Evolutionary conservation across 23 tunicate species (phyloP).

Genomic region (Ascidia mentula): DNA sequence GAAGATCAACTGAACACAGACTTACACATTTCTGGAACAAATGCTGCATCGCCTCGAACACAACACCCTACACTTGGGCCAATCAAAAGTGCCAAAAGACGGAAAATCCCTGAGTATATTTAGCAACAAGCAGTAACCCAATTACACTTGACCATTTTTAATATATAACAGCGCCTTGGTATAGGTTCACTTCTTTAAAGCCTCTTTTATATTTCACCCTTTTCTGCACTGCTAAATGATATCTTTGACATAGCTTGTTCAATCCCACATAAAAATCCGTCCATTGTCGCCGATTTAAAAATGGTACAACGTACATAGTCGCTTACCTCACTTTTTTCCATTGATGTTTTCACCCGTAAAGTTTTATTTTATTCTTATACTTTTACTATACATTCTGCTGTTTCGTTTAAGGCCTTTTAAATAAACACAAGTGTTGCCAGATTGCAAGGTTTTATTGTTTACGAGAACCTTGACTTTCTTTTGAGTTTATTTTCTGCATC

Average conservation of each 20-base stretch:
- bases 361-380: not conserved
- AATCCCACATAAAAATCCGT: not conserved
- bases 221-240: not conserved
- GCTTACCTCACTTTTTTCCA: not conserved
- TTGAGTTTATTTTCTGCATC: not conserved
- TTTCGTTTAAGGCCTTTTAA: not conserved
- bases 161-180: not conserved
- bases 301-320: not conserved
- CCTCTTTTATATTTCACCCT: not conserved
- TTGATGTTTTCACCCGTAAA: not conserved
- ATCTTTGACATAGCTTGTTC: not conserved
- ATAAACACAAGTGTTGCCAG: not conserved
- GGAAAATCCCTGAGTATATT: constrained; percentile 52
- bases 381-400: not conserved
- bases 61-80: constrained; percentile 41
- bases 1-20: constrained; percentile 70
- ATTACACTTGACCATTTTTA: not conserved
- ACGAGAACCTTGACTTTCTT: not conserved
- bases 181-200: not conserved
- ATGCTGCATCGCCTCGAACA: constrained; percentile 14
- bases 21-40: constrained; percentile 44
- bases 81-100: constrained; percentile 69
- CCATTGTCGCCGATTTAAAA: not conserved
- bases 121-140: not conserved
- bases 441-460: not conserved